Evolutionary conservation across 2,113 vertebrate genomes (phyloP), one percentile per base, ranked within the genome.

Genomic region (Hydrochoerus hydrochaeris): DNA sequence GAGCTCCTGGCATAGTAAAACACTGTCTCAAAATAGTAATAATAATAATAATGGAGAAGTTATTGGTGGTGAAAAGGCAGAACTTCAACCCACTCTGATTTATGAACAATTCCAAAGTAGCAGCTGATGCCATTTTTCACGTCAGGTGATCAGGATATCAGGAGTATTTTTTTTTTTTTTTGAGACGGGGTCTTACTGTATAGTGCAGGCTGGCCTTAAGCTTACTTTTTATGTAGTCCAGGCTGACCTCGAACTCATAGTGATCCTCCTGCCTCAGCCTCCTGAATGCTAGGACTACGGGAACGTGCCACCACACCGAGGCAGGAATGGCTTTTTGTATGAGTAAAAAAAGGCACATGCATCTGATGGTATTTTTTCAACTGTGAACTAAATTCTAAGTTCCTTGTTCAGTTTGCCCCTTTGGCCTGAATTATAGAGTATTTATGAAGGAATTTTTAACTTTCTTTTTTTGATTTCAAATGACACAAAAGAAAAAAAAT

Each of bases 341-440:
- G 30, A 46, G 30, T 46, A 12, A 54, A 80, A 71, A 81, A 78
- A 38, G 71, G 71, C 6, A 24, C 1, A 1, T 16, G 7, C 16
- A 38, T 62, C 67, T 69, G 24, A 44, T 4, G n/a, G 81, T 41
- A 91, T 62, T 88, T 94, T 78, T 85, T 60, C 62, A 82, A 44
- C 77, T 46, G n/a, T 82, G 49, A 67, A 86, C 60, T 57, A 89
- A 90, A 75, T 90, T 67, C 41, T 65, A 54, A 93, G 65, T 89
- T 60, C 5, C 14, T 83, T 38, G 65, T 44, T 78, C 83, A 24
- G 67, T 73, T 96, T n/a, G 19, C 6, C 16, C 44, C 14, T 32
- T 32, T 28, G 49, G 32, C 41, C 35, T 92, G 60, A 92, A 90
- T 75, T 67, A 28, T 35, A 69, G 16, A 19, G 9, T 41, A 49